Base-by-base conservation (phyloP, 2,888 invertebrate species). In the Junonia oenone region DNA sequence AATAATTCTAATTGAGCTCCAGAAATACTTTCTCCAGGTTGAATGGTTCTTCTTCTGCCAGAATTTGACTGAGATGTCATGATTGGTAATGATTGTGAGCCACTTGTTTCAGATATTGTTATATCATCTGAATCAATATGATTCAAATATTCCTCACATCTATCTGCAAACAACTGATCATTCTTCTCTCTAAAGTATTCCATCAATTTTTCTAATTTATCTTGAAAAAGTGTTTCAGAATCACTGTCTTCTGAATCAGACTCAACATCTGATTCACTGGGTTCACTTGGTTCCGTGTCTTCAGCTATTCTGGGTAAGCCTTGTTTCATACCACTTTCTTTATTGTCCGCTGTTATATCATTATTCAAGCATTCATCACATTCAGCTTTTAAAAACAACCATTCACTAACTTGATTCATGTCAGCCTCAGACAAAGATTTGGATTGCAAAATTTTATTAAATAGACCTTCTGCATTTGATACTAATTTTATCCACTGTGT, bases 331-430 rank as follows among this genome's bases (percentile, higher is more conserved):
- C 69, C 75, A 47, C 71, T 71, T 66, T 88, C 89, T 68, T 86
- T 87, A 60, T 87, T 88, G 64, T 86, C 90, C 63, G 73, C 81
- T 67, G 68, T 78, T 38, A 88, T 86, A 68, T 93, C 93, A 61
- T 81, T 88, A 60, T 92, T 92, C 45, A 95, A 91, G 73, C 96
- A 96, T 72, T 96, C 96, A 77, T 96, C 96, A 79, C 96, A 96
- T 79, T 97, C 97, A 65, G 96, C 96, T 72, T 96, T 96, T 59
- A 96, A 84, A 68, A 95, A 95, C 14, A 97, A 83, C 97, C 97
- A 97, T 65, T 95, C 94, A 71, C 95, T 91, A 6, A 91, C 87
- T 81, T 95, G 95, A 69, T 94, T 95, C 63, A 94, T 92, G 73
- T 96, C 95, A 58, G 92, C 84, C 51, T 94, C 94, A 9, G 93